phyloP scores from a whole-genome alignment of 2,888 invertebrate species.

The Melangyna quadrimaculata region DNA sequence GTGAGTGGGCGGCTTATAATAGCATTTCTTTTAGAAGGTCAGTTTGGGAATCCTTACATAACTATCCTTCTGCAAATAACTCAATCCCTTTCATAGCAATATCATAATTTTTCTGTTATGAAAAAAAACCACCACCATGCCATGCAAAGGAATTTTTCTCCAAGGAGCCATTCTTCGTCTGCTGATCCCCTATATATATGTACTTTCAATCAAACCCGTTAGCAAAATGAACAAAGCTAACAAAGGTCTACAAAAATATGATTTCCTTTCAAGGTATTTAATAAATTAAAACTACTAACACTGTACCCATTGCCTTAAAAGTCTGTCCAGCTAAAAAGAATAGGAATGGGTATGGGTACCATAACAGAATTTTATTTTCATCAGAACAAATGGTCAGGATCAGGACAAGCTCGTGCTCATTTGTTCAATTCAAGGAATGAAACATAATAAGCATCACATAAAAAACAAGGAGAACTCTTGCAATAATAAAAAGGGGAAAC shows the following conservation, averaged over 20 bases:
- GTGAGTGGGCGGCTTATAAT: not conserved
- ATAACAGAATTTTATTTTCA: not conserved
- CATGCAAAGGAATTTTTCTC: conserved; percentile 36
- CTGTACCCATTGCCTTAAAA: not conserved
- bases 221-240: conserved; percentile 41
- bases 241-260: conserved; percentile 37
- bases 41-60: conserved; percentile 12
- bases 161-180: not conserved
- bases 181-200: not conserved
- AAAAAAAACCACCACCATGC: not conserved
- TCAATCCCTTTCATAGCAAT: conserved; percentile 42
- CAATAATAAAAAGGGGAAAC: not conserved
- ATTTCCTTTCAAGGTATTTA: conserved; percentile 46
- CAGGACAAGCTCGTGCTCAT: not conserved
- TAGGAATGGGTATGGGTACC: too few species aligned
- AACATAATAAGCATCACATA: not conserved
- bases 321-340: not conserved
- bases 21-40: not conserved
- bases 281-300: conserved; percentile 50
- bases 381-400: not conserved
- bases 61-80: conserved; percentile 25
- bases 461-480: not conserved
- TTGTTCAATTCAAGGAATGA: not conserved
- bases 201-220: not conserved
- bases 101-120: not conserved